Conservation (phyloP, 2,797 vertebrate genomes). For the Syndactyla subalaris region DNA sequence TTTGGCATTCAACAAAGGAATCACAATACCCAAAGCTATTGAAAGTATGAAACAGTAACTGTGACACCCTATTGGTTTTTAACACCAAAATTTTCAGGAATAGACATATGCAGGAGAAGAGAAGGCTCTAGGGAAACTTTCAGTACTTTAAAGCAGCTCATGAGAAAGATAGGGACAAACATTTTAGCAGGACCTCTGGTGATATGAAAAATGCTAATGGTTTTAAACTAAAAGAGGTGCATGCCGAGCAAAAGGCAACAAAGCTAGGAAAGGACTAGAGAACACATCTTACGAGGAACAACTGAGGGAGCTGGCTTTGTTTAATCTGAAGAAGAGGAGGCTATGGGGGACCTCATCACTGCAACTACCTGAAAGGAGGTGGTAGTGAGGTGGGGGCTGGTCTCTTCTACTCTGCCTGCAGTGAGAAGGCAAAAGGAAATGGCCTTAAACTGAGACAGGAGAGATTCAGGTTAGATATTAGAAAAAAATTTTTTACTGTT, state of each 20-base stretch:
- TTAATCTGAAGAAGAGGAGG: neutral
- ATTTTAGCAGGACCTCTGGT: neutral
- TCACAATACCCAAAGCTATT: neutral
- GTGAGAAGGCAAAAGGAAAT: neutral
- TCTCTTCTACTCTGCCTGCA: neutral
- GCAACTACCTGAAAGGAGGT: neutral
- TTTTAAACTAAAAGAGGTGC: neutral
- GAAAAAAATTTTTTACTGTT: neutral
- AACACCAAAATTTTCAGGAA: neutral
- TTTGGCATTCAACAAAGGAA: neutral
- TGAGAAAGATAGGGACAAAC: neutral
- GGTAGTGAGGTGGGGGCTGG: neutral
- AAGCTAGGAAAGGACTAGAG: neutral
- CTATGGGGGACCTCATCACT: neutral
- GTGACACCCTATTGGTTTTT: neutral
- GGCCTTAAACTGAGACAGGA: neutral
- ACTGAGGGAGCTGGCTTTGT: neutral
- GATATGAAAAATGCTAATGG: accelerated
- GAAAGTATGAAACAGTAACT: neutral
- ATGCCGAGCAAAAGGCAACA: neutral
- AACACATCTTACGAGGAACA: neutral
- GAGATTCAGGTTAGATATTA: neutral
- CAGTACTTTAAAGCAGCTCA: neutral
- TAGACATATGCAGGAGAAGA: neutral
- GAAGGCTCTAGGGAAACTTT: neutral